Base-by-base conservation (phyloP, 2,888 invertebrate genomes). In the Eristalinus aeneus region DNA sequence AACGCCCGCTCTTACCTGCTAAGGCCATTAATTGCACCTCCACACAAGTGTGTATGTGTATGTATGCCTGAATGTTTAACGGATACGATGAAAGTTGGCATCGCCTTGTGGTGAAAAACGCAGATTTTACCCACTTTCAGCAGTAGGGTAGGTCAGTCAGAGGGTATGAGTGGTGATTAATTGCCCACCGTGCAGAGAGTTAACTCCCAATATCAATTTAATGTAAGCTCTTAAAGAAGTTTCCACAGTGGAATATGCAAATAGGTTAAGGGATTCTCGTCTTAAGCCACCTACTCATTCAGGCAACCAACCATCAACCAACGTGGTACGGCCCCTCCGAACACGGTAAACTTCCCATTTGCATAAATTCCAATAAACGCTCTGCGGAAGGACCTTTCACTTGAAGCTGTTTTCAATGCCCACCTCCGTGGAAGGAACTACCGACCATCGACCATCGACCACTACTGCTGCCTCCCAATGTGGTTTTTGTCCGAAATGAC, bases 321-420 rank as follows among this genome's bases (percentile, higher is more conserved):
- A 36, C 32, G 20, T 46, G 46, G 39, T n/a, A 32, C 56, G 46
- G 12, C 63, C 36, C 31, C 22, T 53, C 23, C 65, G 64, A 73
- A 63, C 54, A 69, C 69, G 36, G 69, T 81, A 81, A 74, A 74
- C 69, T 78, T 81, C 71, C 65, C 73, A 82, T 86, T 86, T 86
- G 77, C 81, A 86, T 86, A 86, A 86, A 86, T 82, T 86, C 81
- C 69, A 86, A 86, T 81, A 81, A 81, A 77, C 77, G 58, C 23
- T 86, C 67, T 81, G 27, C 81, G 77, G 77, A 81, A 81, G 69
- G 71, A 86, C 81, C 81, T 86, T 86, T 86, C 86, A 82, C 71
- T 86, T 81, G 81, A 65, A 82, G 74, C 67, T 81, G 77, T 81
- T 86, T 67, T 71, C 85, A 69, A 76, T 73, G 68, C 63, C 64